These are phyloP conservation scores for Galleria mellonella DNA, from an alignment of 1,140 invertebrate species.

Conservation along the genomic window DNA sequence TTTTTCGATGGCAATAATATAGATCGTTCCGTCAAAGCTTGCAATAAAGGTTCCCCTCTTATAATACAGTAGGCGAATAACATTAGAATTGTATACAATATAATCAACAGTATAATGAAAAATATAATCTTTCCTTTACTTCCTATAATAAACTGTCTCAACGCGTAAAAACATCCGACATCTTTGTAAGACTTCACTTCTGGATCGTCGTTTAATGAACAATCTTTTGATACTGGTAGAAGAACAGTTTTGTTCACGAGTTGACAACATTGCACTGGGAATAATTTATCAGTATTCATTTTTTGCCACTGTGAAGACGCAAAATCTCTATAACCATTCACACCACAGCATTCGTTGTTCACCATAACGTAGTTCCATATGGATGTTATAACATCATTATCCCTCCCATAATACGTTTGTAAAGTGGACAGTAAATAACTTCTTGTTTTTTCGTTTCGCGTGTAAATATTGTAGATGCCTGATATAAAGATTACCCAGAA, in stretches of 20 bases:
- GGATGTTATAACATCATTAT: constrained; percentile 46
- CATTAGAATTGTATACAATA: constrained; percentile 29
- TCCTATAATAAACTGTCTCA: constrained; percentile 27
- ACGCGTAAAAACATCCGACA: constrained; percentile 38
- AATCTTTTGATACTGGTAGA: constrained; percentile 34
- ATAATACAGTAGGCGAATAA: constrained; percentile 51
- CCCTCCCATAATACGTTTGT: constrained; percentile 37
- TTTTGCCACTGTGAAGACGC: constrained; percentile 34
- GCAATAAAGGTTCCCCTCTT: constrained; percentile 39
- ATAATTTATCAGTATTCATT: constrained; percentile 29
- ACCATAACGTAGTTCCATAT: constrained; percentile 54
- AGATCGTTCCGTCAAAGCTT: constrained; percentile 4
- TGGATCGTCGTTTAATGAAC: constrained; percentile 19
- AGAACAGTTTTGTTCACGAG: constrained; percentile 31
- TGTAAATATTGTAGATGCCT: constrained; percentile 51
- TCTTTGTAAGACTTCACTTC: constrained; percentile 20
- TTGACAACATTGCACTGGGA: constrained; percentile 51
- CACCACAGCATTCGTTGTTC: constrained; percentile 54
- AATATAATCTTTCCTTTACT: constrained; percentile 45
- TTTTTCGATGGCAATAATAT: constrained; percentile 13
- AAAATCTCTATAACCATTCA: constrained; percentile 40
- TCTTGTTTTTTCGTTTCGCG: constrained; percentile 35
- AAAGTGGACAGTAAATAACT: constrained; percentile 31
- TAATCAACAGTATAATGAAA: constrained; percentile 27
- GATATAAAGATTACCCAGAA: constrained; percentile 55